A percentile compares a stretch with the other conserved stretches of the same genome.
Evolutionary conservation across 2,797 vertebrate species (phyloP).

Genomic region (Micromesistius poutassou): DNA sequence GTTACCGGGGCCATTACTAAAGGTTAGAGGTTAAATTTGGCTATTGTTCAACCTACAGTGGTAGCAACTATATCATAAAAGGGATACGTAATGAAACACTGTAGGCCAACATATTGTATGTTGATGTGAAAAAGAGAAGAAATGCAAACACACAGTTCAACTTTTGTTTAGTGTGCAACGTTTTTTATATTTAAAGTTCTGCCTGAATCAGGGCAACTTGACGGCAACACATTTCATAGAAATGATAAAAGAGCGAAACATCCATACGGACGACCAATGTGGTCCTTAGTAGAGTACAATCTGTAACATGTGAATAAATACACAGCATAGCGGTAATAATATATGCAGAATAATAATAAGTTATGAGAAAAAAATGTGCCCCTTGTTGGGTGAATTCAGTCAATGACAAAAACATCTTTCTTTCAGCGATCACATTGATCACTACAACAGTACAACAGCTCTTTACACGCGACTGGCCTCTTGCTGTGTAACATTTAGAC

Average conservation of each 20-base stretch:
- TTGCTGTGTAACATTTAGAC: too few relatives aligned
- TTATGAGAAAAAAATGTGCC: background rate
- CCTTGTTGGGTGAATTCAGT: background rate
- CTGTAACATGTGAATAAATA: constrained; percentile 87
- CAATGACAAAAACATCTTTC: background rate
- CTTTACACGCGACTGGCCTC: too few relatives aligned
- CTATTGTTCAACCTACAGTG: too few relatives aligned
- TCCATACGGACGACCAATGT: constrained; percentile 83
- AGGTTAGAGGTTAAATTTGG: background rate
- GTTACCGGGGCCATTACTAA: too few relatives aligned
- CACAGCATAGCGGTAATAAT: constrained; percentile 38
- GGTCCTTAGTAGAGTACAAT: constrained; percentile 71
- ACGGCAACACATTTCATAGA: constrained; percentile 85
- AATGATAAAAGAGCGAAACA: constrained; percentile 71
- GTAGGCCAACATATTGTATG: background rate
- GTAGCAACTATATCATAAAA: background rate
- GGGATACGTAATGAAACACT: background rate
- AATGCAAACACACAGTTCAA: constrained; percentile 10
- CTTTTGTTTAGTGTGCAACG: constrained; percentile 33
- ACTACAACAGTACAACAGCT: too few relatives aligned
- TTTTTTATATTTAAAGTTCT: constrained; percentile 80
- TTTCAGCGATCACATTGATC: background rate
- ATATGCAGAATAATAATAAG: background rate
- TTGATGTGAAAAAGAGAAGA: background rate
- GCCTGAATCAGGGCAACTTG: constrained; percentile 78